Evolutionary conservation across 2,888 invertebrate genomes (phyloP).

Genomic region (Andrena chrysosceles): DNA sequence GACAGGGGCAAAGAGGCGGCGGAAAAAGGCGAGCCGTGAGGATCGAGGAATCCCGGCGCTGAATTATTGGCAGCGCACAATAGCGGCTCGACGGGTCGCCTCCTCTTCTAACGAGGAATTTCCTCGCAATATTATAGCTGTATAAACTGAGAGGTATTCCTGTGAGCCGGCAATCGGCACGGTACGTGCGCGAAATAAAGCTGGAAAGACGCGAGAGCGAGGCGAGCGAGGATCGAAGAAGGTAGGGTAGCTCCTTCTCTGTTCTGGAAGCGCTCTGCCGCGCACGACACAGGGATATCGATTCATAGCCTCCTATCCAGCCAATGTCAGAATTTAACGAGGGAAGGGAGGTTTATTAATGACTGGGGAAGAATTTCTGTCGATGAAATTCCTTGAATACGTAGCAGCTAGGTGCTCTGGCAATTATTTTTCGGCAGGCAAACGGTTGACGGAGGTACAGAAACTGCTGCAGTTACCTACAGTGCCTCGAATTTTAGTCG

Average conservation of each 20-base stretch:
- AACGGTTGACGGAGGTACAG: no score
- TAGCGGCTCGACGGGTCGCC: slow-evolving; percentile 34
- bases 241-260: neutral
- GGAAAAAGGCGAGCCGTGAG: neutral
- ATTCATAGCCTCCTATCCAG: slow-evolving; percentile 45
- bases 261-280: slow-evolving; percentile 35
- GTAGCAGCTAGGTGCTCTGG: neutral
- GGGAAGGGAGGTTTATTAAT: slow-evolving; percentile 35
- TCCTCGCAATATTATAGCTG: slow-evolving; percentile 51
- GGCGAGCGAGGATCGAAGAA: slow-evolving; percentile 19
- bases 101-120: slow-evolving; percentile 58
- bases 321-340: slow-evolving; percentile 49
- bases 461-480: no score
- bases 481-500: no score
- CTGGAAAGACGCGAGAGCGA: slow-evolving; percentile 7
- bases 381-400: slow-evolving; percentile 40
- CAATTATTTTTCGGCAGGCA: neutral
- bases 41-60: neutral
- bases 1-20: neutral
- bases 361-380: slow-evolving; percentile 23
- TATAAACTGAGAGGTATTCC: slow-evolving; percentile 59
- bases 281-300: slow-evolving; percentile 42
- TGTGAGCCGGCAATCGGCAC: slow-evolving; percentile 45
- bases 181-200: slow-evolving; percentile 61
- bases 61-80: slow-evolving; percentile 41